Conservation (phyloP, 2,888 invertebrate species). For the Hydrotaea diabolus region DNA sequence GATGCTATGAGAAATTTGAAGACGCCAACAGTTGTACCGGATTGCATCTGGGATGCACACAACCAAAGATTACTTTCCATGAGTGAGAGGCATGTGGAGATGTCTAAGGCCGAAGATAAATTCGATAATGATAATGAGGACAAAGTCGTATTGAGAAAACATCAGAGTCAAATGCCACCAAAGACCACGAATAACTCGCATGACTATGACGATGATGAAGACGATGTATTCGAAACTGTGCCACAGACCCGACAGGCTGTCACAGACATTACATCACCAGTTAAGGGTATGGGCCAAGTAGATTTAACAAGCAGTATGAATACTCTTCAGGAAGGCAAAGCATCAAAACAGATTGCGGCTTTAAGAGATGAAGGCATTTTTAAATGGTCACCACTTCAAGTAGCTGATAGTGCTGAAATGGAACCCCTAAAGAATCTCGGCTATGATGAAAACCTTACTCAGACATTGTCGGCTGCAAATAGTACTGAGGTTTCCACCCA, state of each 20-base stretch:
- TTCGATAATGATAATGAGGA: too few relatives aligned
- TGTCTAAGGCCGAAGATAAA: background rate
- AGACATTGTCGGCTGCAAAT: too few relatives aligned
- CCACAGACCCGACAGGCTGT: background rate
- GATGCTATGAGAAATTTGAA: slow-evolving; percentile 85
- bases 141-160: background rate
- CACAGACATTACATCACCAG: background rate
- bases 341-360: too few relatives aligned
- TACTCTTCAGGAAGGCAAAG: too few relatives aligned
- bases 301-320: background rate
- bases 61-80: slow-evolving; percentile 58
- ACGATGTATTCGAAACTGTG: background rate
- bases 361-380: too few relatives aligned
- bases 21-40: slow-evolving; percentile 84
- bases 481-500: too few relatives aligned
- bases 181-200: background rate
- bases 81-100: background rate
- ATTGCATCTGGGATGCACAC: slow-evolving; percentile 82
- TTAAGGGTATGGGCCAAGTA: background rate
- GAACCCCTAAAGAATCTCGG: too few relatives aligned
- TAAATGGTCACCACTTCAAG: too few relatives aligned
- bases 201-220: background rate
- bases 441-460: too few relatives aligned
- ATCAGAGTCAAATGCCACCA: background rate
- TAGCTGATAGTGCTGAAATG: too few relatives aligned